Evolutionary conservation across 2,797 vertebrate species (phyloP).

Genomic region (Liasis olivaceus): DNA sequence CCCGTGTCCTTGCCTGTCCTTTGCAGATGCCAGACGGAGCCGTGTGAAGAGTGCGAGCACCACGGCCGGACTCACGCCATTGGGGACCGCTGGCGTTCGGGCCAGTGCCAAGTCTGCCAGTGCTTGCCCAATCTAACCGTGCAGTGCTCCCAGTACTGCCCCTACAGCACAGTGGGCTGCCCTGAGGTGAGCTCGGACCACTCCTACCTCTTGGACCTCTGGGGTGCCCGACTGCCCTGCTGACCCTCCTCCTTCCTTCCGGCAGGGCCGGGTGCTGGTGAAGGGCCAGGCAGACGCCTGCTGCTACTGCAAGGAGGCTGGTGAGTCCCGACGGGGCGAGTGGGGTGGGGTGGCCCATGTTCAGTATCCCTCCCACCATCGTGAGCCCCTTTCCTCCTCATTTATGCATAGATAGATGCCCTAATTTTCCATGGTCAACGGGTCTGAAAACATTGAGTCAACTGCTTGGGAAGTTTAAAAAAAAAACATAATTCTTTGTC

Average conservation of each 20-base stretch:
- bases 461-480: too few relatives aligned
- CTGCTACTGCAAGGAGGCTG: conserved; percentile 78
- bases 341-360: too few relatives aligned
- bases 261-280: conserved; percentile 79
- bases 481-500: too few relatives aligned
- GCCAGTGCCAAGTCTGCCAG: conserved; percentile 81
- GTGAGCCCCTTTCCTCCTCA: too few relatives aligned
- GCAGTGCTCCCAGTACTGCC: conserved; percentile 82
- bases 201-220: background rate
- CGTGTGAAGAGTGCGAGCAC: conserved; percentile 81
- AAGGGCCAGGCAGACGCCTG: conserved; percentile 76
- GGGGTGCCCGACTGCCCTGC: accelerated
- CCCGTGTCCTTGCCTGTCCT: background rate
- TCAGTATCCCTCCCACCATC: accelerated
- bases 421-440: too few relatives aligned
- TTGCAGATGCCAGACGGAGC: conserved; percentile 83
- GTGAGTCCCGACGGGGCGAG: conserved; percentile 58
- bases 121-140: conserved; percentile 77
- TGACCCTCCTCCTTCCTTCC: background rate
- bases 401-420: background rate
- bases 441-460: too few relatives aligned
- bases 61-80: conserved; percentile 69
- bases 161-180: conserved; percentile 72
- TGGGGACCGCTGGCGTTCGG: conserved; percentile 82
- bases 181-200: conserved; percentile 75